phyloP scores from a whole-genome alignment of 1,140 invertebrate species.

The Archivesica marissinica region DNA sequence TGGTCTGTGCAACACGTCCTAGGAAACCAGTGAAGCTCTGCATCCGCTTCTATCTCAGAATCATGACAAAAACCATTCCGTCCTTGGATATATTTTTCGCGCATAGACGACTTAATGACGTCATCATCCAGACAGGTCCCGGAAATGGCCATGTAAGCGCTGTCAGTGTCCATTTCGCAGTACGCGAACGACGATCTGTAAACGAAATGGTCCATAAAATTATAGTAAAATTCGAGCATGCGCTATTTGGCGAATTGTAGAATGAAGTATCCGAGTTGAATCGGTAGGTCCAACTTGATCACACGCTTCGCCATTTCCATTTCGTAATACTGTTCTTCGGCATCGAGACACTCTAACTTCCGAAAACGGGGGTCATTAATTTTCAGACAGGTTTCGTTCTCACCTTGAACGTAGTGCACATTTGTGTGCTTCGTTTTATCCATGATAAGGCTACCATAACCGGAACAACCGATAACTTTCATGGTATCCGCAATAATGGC shows the following conservation, averaged over 20 bases:
- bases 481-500: slow-evolving; percentile 60
- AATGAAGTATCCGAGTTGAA: slow-evolving; percentile 65
- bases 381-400: slow-evolving; percentile 7
- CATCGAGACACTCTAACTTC: slow-evolving; percentile 21
- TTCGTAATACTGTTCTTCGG: slow-evolving; percentile 40
- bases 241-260: slow-evolving; percentile 65
- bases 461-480: slow-evolving; percentile 54
- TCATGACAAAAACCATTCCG: slow-evolving; percentile 24
- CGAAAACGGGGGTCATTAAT: slow-evolving; percentile 37
- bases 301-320: slow-evolving; percentile 7
- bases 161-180: slow-evolving; percentile 68
- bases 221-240: slow-evolving; percentile 68
- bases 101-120: slow-evolving; percentile 32
- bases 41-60: background rate
- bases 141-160: slow-evolving; percentile 62
- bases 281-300: slow-evolving; percentile 49
- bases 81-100: slow-evolving; percentile 24
- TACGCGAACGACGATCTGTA: slow-evolving; percentile 55
- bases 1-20: slow-evolving; percentile 31
- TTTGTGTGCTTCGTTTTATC: slow-evolving; percentile 48
- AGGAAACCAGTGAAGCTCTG: slow-evolving; percentile 40
- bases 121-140: background rate
- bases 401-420: slow-evolving; percentile 17
- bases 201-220: slow-evolving; percentile 61
- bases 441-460: slow-evolving; percentile 52